Evolutionary conservation across 2,888 invertebrate species (phyloP), one percentile per base, ranked within the genome.

Genomic region (Oligia latruncula): DNA sequence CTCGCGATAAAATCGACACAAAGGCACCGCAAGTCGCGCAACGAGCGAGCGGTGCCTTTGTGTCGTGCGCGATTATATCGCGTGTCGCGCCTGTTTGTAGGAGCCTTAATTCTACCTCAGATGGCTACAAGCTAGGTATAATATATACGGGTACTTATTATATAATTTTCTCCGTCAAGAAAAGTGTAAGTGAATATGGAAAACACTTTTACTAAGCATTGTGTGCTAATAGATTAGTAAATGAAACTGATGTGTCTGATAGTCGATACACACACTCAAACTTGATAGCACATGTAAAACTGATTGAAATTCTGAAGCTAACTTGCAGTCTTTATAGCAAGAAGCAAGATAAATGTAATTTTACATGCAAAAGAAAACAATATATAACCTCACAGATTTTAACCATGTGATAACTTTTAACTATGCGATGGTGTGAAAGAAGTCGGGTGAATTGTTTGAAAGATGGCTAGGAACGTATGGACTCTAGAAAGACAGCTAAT

Each of bases 111-210:
- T 49, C 52, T 71, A 43, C 29, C 13, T 52, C 35, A 52, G 40
- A 35, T 15, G 17, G 23, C 2, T 43, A 72, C 29, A 23, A 52
- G 3, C 15, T 40, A n/a, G 23, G 15, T 40, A 40, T 35, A 55
- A 70, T 40, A 40, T 40, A 40, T 5, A 11, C 49, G 46, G 46
- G n/a, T n/a, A n/a, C n/a, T n/a, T n/a, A n/a, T n/a, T n/a, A n/a
- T n/a, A n/a, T n/a, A 49, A 58, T 55, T 80, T 73, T 81, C 58
- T 52, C 35, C 17, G 23, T 20, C 13, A 40, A 55, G 29, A 81
- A 70, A 73, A 85, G 82, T 73, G 82, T 73, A 81, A 85, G 86
- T 66, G 29, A 66, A 85, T 71, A 71, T 86, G 52, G 52, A 65
- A 73, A 81, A 55, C 82, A 81, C 65, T 17, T 85, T 82, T 35